A percentile compares a stretch with the other conserved stretches of the same genome.
Conservation (phyloP, 1,140 invertebrate genomes). For the Drosophila nikananu region DNA sequence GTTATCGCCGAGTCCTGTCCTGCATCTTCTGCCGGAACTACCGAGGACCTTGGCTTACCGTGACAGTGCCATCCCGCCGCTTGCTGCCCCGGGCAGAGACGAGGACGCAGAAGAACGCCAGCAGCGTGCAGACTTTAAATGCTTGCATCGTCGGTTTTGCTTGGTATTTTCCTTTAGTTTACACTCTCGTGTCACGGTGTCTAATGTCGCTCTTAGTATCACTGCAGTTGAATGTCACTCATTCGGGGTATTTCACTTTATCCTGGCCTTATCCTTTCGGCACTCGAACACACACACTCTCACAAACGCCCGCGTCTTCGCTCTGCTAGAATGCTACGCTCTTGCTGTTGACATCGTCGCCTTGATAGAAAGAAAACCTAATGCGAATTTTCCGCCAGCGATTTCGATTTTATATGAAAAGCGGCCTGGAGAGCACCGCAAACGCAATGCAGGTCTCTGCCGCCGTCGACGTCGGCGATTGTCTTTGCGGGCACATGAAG, state of each 20-base stretch:
- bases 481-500: constrained; percentile 44
- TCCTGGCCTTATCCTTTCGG: constrained; percentile 58
- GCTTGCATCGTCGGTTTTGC: constrained; percentile 49
- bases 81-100: constrained; percentile 61
- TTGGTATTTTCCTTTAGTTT: constrained; percentile 19
- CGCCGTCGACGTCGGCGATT: constrained; percentile 41
- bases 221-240: constrained; percentile 34
- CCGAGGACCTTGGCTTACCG: constrained; percentile 62
- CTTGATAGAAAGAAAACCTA: constrained; percentile 84
- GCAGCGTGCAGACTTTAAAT: constrained; percentile 60
- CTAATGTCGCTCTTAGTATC: constrained; percentile 13
- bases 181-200: background rate
- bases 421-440: constrained; percentile 65
- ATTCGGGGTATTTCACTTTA: constrained; percentile 30
- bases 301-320: constrained; percentile 60
- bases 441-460: constrained; percentile 71
- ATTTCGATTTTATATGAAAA: constrained; percentile 85
- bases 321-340: constrained; percentile 58
- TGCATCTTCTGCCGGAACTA: constrained; percentile 1
- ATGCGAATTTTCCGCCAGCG: constrained; percentile 84
- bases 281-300: constrained; percentile 51
- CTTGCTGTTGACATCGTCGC: constrained; percentile 82
- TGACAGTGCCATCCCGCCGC: constrained; percentile 28
- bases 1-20: constrained; percentile 18
- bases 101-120: constrained; percentile 58